Conservation (phyloP, 2,888 invertebrate species). For the Baccha elongata region DNA sequence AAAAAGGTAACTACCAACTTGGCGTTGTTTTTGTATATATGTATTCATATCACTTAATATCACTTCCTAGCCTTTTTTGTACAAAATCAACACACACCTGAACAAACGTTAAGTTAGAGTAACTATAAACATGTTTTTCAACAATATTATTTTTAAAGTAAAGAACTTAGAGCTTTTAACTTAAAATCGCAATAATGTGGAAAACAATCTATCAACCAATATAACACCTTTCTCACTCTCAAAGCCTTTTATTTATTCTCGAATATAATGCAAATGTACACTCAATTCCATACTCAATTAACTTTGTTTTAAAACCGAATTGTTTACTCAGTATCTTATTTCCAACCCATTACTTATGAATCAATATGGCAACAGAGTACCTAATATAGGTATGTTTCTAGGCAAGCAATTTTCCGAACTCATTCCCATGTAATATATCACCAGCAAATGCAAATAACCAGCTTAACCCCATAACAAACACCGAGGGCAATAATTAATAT, state of each 20-base stretch:
- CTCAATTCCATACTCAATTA: neutral
- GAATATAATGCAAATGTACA: neutral
- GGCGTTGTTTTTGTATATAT: no score
- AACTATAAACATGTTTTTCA: no score
- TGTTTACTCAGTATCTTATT: conserved; percentile 29
- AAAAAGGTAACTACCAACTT: no score
- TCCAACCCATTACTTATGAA: conserved; percentile 36
- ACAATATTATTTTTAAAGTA: no score
- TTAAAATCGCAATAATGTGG: no score
- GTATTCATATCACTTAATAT: no score
- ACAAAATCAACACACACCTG: no score
- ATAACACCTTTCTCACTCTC: neutral
- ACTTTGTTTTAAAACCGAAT: conserved; percentile 5
- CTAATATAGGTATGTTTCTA: neutral
- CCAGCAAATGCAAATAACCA: neutral
- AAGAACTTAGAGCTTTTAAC: no score
- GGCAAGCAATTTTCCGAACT: neutral
- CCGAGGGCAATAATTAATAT: conserved; percentile 3
- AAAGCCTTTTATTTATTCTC: neutral
- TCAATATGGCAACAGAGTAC: conserved; percentile 25
- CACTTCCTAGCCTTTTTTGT: no score
- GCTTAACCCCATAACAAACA: neutral
- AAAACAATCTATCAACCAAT: neutral
- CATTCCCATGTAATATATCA: neutral
- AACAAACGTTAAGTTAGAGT: no score